Conservation (phyloP, 1,140 invertebrate species). For the Temnothorax nylanderi region DNA sequence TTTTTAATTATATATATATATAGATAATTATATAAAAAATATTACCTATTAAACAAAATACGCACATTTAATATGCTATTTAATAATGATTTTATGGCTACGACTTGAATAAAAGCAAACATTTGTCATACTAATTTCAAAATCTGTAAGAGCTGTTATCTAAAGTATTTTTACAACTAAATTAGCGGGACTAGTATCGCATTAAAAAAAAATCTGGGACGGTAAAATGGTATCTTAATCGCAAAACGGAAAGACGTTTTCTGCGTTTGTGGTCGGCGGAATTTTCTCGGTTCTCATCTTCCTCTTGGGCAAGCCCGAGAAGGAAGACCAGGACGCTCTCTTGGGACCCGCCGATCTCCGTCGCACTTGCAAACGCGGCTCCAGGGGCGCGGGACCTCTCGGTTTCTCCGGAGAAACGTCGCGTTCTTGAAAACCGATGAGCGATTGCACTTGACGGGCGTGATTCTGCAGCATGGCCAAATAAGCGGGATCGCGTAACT, state of each 20-base stretch:
- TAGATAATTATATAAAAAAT: background rate
- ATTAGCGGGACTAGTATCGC: background rate
- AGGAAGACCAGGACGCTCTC: background rate
- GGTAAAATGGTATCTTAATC: slow-evolving; percentile 20
- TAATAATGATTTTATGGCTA: background rate
- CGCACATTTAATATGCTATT: background rate
- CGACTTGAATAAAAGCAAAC: background rate
- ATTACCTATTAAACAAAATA: background rate
- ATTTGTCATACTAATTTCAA: slow-evolving; percentile 3
- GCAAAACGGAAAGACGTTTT: slow-evolving; percentile 62
- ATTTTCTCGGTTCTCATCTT: background rate
- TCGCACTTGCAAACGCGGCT: background rate
- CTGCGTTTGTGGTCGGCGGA: background rate
- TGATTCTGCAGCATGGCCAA: slow-evolving; percentile 19
- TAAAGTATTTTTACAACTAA: background rate
- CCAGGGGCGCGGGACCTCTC: background rate
- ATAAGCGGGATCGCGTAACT: slow-evolving; percentile 2
- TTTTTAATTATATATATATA: slow-evolving; percentile 6
- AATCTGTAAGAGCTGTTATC: background rate
- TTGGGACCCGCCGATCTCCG: background rate
- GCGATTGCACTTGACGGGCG: slow-evolving; percentile 21
- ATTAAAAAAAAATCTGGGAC: background rate
- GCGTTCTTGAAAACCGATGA: slow-evolving; percentile 5
- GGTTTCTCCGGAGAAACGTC: background rate
- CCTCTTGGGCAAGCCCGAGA: background rate